These are phyloP conservation scores for Paramormyrops hopkinsi DNA, from an alignment of 2,797 vertebrate genomes.

Conservation along the genomic window DNA sequence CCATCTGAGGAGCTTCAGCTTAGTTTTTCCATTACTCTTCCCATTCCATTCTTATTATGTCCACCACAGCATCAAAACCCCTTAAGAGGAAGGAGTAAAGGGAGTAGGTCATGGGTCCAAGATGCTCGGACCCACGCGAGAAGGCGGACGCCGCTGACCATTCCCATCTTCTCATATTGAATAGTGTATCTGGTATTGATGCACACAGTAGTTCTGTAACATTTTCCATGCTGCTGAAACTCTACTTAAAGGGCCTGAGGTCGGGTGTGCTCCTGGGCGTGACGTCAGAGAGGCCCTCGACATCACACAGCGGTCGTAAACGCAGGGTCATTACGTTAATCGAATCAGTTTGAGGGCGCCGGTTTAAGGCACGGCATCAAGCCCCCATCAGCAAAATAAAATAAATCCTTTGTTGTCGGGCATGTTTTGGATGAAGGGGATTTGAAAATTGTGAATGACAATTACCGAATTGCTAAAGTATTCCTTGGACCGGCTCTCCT, in stretches of 20 bases:
- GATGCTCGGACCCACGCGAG: background rate
- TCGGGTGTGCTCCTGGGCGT: background rate
- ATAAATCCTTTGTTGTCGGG: background rate
- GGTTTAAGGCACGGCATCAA: background rate
- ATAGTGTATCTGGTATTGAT: background rate
- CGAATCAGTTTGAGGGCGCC: background rate
- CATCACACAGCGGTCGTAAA: background rate
- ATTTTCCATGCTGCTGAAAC: background rate
- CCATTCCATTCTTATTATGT: constrained; percentile 16
- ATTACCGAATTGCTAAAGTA: background rate
- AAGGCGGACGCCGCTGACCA: background rate
- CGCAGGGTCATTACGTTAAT: background rate
- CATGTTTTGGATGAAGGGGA: background rate
- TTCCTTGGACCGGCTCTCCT: background rate
- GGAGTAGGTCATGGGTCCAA: background rate
- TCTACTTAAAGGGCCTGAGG: background rate
- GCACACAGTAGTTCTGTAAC: background rate
- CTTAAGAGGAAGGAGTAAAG: background rate
- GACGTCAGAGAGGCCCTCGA: background rate
- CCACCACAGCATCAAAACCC: background rate
- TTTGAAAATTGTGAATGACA: background rate
- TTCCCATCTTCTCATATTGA: background rate
- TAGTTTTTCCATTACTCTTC: constrained; percentile 15
- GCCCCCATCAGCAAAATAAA: background rate
- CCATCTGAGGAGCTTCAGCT: background rate